Evolutionary conservation across 2,797 vertebrate genomes (phyloP), one percentile per base, ranked within the genome.

Genomic region (Pogoniulus pusillus): DNA sequence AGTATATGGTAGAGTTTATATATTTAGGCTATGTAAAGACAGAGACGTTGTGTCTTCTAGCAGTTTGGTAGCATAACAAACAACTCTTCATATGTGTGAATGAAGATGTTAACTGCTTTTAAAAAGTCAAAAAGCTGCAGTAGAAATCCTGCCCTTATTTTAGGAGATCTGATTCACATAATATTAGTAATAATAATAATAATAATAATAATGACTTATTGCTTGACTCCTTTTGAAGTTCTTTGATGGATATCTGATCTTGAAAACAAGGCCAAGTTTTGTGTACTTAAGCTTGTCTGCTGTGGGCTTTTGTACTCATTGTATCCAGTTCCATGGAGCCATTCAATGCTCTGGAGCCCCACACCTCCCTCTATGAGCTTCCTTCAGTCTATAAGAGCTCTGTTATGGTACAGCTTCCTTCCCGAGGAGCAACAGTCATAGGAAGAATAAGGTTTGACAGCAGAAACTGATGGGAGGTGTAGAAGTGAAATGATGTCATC

Each of bases 71-170:
- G 10, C 26, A 13, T 22, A 70, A 58, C 9, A 60, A 37, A 34
- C 4, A 68, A 27, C n/a, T 66, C 26, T 16, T 1, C 1, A 62
- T 6, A 54, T 77, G 1, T 7, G 12, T 16, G 3, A n/a, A 43
- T 29, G 27, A 82, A 63, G 24, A 71, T 20, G 13, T 47, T 60
- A 51, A 27, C 5, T 27, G 59, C 15, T 20, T 49, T 76, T 10
- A 1, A 32, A 87, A 66, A 47, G 7, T 47, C 11, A 57, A 9
- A 81, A 60, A 83, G 34, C 1, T 0, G 54, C 18, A 51, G 43
- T 86, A 41, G 29, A 35, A 69, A 34, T 87, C 27, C 23, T 89
- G 8, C 10, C 84, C 24, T 93, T 68, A n/a, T 86, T 82, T 83
- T 68, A 89, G 5, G 26, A 57, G 30, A 37, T 75, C 22, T 53